Evolutionary conservation across 2,113 vertebrate species (phyloP), one percentile per base, ranked within the genome.

Genomic region (Colossoma macropomum): DNA sequence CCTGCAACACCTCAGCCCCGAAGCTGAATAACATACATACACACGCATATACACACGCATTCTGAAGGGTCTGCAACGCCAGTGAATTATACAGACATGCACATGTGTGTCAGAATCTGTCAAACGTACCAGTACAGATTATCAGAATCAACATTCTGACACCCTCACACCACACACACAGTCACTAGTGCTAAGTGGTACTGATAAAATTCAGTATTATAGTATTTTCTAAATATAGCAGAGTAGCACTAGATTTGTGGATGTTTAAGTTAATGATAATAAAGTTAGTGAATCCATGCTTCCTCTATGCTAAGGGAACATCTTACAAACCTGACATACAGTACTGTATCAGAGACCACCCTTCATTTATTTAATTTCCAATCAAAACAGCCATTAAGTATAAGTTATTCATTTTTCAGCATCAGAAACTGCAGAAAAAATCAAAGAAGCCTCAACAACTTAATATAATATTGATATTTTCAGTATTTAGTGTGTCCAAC

Each of bases 1-100:
- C 87, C 83, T 77, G 77, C 79, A 85, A 89, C 89, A 89, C 89
- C 89, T 86, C 86, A 90, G 82, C 84, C 86, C 87, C 87, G 41
- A 85, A 81, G 85, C 77, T 59, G 60, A 34, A 25, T 25, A 60
- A 60, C 30, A 32, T 19, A 56, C n/a, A 25, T 19, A 45, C 32
- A 8, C 34, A 52, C 62, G 41, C 71, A 75, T 16, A n/a, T 21
- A 66, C 4, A n/a, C 59, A 52, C 38, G 32, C 59, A 65, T 52
- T 38, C n/a, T 13, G 15, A 74, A 52, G 59, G 15, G 3, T 60
- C 54, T 19, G 13, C 13, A 59, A 21, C 1, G 30, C 28, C 83
- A 85, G 87, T 71, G 21, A 45, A 71, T 25, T 45, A 19, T 87
- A 90, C 89, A 89, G 81, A 88, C 90, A 87, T 86, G 80, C 87